Percentiles rank a stretch among this genome's conserved stretches.
phyloP scores from a whole-genome alignment of 2,888 invertebrate genomes.

The Diarsia mendica region DNA sequence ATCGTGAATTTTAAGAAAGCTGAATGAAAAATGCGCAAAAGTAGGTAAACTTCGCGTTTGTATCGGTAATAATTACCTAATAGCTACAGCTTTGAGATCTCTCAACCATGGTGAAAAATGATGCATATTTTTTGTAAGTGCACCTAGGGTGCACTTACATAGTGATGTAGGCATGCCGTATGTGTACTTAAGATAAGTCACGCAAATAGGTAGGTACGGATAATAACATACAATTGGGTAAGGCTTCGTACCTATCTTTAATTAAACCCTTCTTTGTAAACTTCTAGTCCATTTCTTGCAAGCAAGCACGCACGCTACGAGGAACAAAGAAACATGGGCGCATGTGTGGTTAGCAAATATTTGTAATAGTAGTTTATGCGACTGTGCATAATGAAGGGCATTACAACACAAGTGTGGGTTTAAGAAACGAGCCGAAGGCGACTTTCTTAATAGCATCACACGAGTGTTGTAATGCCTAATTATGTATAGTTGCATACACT shows the following conservation, averaged over 20 bases:
- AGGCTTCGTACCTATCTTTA: slow-evolving; percentile 3
- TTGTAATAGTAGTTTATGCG: slow-evolving; percentile 3
- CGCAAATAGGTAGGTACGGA: slow-evolving; percentile 20
- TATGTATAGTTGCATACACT: too few relatives aligned
- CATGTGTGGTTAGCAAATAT: slow-evolving; percentile 28
- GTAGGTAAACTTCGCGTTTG: neutral
- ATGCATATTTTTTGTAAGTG: slow-evolving; percentile 26
- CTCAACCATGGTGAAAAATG: slow-evolving; percentile 24
- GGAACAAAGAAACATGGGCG: slow-evolving; percentile 6
- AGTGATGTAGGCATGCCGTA: neutral
- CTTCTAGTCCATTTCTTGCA: slow-evolving; percentile 17
- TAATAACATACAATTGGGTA: slow-evolving; percentile 43
- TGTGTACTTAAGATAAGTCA: slow-evolving; percentile 23
- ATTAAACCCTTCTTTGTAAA: slow-evolving; percentile 31
- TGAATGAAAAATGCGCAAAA: slow-evolving; percentile 11
- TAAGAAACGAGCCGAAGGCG: too few relatives aligned
- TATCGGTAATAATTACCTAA: slow-evolving; percentile 7
- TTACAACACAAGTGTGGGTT: too few relatives aligned
- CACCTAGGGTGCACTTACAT: neutral
- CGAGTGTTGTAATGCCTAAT: too few relatives aligned
- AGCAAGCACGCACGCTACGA: slow-evolving; percentile 18
- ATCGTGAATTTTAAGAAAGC: slow-evolving; percentile 15
- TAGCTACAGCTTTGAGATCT: slow-evolving; percentile 22
- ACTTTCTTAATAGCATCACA: too few relatives aligned
- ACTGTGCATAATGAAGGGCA: too few relatives aligned